Evolutionary conservation across 1,140 invertebrate genomes (phyloP).

Genomic region (Musca vetustissima): DNA sequence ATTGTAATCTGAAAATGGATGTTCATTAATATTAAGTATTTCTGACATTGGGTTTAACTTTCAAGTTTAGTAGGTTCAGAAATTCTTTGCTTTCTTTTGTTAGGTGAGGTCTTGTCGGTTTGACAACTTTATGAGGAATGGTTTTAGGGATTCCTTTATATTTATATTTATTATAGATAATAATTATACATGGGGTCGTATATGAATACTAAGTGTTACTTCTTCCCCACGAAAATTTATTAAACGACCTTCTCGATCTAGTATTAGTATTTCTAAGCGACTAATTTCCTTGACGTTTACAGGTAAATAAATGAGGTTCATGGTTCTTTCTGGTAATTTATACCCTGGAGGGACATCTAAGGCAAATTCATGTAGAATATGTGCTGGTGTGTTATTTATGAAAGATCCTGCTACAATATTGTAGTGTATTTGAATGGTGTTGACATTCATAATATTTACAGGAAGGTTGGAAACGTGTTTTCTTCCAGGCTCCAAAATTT

Average conservation of each 20-base stretch:
- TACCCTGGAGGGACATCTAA: constrained; percentile 35
- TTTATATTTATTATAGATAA: constrained; percentile 16
- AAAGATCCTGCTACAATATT: constrained; percentile 39
- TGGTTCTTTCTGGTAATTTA: constrained; percentile 41
- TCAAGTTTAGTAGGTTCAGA: background rate
- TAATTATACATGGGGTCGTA: background rate
- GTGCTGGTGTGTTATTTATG: constrained; percentile 37
- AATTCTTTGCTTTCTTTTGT: background rate
- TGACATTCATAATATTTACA: constrained; percentile 35
- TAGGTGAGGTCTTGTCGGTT: background rate
- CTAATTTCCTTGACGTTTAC: constrained; percentile 28
- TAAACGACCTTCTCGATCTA: constrained; percentile 15
- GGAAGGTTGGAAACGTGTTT: constrained; percentile 31
- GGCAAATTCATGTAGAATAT: constrained; percentile 47
- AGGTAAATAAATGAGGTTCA: constrained; percentile 48
- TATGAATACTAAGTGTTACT: background rate
- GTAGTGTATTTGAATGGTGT: constrained; percentile 34
- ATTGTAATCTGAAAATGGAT: no score
- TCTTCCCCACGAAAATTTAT: constrained; percentile 6
- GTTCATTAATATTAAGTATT: constrained; percentile 17
- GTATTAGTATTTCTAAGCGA: constrained; percentile 13
- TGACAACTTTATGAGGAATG: background rate
- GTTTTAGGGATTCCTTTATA: background rate
- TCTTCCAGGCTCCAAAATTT: constrained; percentile 26
- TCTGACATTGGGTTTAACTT: background rate